Base-by-base conservation (phyloP, 64 coral and sea anemone genomes). In the Exaiptasia diaphana region DNA sequence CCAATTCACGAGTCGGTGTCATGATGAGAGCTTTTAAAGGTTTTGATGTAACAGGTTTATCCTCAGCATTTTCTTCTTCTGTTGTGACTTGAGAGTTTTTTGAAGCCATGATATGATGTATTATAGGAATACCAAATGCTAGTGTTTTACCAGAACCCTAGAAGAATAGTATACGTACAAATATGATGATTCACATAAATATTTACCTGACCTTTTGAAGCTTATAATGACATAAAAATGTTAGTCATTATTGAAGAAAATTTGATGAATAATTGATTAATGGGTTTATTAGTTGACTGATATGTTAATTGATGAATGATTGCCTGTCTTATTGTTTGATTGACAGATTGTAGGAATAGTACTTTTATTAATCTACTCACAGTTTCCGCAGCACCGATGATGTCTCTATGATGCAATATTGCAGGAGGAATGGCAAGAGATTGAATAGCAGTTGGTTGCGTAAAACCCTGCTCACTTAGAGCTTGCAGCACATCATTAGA, bases 311-410 rank as follows among this genome's bases (percentile, higher is more conserved):
- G n/a, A n/a, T n/a, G n/a, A n/a, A n/a, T n/a, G n/a, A n/a, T n/a
- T n/a, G n/a, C n/a, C n/a, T n/a, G n/a, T n/a, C n/a, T n/a, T 15
- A n/a, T n/a, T n/a, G n/a, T n/a, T n/a, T n/a, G n/a, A n/a, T n/a
- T n/a, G n/a, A n/a, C n/a, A n/a, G n/a, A n/a, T n/a, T n/a, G n/a
- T n/a, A n/a, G n/a, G n/a, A n/a, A n/a, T n/a, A n/a, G n/a, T n/a
- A n/a, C n/a, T n/a, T n/a, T n/a, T n/a, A n/a, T n/a, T n/a, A 33
- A 10, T 46, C 23, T 38, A 75, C 92, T 90, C 68, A 99, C 95
- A 62, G 95, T 99, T 89, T 99, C 89, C 39, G 95, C 95, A 37
- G 89, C 95, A 43, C 95, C 95, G 81, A 99, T 89, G 49, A 99
- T 89, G 38, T 99, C 90, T 64, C 68, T 78, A 15, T 67, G 74